phyloP scores from a whole-genome alignment of 2,113 vertebrate genomes.

The Pyrgilauda ruficollis region DNA sequence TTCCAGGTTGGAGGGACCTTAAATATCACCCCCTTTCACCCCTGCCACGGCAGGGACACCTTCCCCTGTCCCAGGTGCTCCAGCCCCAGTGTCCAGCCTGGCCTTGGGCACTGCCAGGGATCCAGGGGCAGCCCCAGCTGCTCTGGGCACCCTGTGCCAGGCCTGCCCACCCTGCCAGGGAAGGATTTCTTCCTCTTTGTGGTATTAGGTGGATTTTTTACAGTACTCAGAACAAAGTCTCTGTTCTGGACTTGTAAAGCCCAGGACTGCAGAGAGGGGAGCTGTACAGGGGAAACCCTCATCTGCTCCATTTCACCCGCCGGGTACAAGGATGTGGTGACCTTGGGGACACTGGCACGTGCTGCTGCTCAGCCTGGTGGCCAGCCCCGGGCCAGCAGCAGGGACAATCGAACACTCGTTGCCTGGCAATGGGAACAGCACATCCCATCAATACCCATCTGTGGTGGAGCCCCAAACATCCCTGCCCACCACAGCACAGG shows the following conservation, averaged over 20 bases:
- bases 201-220: background rate
- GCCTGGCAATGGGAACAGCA: background rate
- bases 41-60: background rate
- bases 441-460: background rate
- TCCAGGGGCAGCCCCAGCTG: background rate
- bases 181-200: fast-evolving
- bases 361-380: background rate
- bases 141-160: background rate
- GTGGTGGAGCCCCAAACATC: background rate
- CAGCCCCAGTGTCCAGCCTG: background rate
- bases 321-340: fast-evolving
- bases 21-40: background rate
- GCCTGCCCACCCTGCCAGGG: fast-evolving
- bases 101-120: background rate
- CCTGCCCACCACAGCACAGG: background rate
- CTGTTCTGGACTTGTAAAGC: background rate
- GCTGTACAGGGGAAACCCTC: background rate
- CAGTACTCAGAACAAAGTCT: background rate
- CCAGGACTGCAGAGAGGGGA: background rate
- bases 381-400: background rate
- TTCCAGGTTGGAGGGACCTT: background rate
- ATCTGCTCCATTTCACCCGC: fast-evolving
- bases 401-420: fast-evolving
- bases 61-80: background rate
- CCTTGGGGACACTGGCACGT: fast-evolving